Conservation (phyloP, 2,888 invertebrate species). For the Orgyia antiqua region DNA sequence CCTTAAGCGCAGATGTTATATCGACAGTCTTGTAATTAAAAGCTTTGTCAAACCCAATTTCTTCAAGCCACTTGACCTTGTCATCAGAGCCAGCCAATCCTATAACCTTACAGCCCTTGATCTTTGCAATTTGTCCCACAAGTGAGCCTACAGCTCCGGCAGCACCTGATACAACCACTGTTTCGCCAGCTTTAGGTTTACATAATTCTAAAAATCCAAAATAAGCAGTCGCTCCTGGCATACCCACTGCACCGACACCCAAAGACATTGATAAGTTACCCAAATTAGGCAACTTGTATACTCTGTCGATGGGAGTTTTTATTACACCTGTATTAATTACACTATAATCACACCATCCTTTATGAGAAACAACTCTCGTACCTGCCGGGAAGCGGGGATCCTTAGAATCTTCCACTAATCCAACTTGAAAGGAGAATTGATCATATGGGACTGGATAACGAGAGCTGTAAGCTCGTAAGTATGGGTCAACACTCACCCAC, state of each 20-base stretch:
- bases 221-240: slow-evolving; percentile 85
- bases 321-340: slow-evolving; percentile 11
- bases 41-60: slow-evolving; percentile 82
- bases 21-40: slow-evolving; percentile 85
- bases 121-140: slow-evolving; percentile 87
- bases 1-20: slow-evolving; percentile 71
- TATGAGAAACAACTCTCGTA: slow-evolving; percentile 69
- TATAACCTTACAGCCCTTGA: slow-evolving; percentile 80
- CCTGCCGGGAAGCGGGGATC: slow-evolving; percentile 79
- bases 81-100: slow-evolving; percentile 85
- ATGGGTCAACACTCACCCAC: slow-evolving; percentile 44
- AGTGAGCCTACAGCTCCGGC: slow-evolving; percentile 86
- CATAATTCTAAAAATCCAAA: slow-evolving; percentile 84
- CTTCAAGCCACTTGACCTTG: slow-evolving; percentile 83
- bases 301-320: slow-evolving; percentile 4
- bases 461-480: slow-evolving; percentile 22
- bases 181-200: slow-evolving; percentile 82
- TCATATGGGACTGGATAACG: slow-evolving; percentile 35
- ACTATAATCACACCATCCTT: slow-evolving; percentile 25
- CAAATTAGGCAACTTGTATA: slow-evolving; percentile 71
- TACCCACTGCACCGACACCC: slow-evolving; percentile 80
- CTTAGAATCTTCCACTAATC: slow-evolving; percentile 78
- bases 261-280: slow-evolving; percentile 70
- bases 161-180: slow-evolving; percentile 83
- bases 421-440: slow-evolving; percentile 41